Evolutionary conservation across 2,797 vertebrate genomes (phyloP), one percentile per base, ranked within the genome.

Genomic region (Sphaeramia orbicularis): DNA sequence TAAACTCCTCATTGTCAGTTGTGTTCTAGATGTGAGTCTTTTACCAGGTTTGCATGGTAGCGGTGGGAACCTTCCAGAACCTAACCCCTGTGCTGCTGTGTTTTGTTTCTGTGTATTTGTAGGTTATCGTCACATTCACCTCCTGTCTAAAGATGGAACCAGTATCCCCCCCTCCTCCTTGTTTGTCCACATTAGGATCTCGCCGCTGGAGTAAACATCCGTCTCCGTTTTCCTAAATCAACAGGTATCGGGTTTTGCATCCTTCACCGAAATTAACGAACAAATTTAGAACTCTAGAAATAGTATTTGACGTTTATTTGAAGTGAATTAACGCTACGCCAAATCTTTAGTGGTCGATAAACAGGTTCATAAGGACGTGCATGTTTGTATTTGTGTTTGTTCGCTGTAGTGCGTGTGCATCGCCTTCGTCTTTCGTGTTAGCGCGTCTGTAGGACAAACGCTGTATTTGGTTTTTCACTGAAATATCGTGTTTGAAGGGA

Each of bases 41-140:
- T n/a, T n/a, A n/a, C n/a, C n/a, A n/a, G n/a, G n/a, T n/a, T n/a
- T n/a, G n/a, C n/a, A n/a, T n/a, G n/a, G n/a, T n/a, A n/a, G n/a
- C n/a, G n/a, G n/a, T n/a, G n/a, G n/a, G n/a, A n/a, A n/a, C n/a
- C n/a, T n/a, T n/a, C n/a, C n/a, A n/a, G n/a, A n/a, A n/a, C n/a
- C n/a, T n/a, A n/a, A n/a, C n/a, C n/a, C n/a, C n/a, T n/a, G n/a
- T n/a, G 1, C 1, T 13, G n/a, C n/a, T n/a, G n/a, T n/a, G n/a
- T n/a, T n/a, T 7, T 67, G 36, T 1, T 24, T 42, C 51, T 53
- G 4, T 50, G 3, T 81, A 30, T 78, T 24, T 11, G 10, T 74
- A 97, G 96, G 96, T 65, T 97, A 96, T 81, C 95, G 96, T 69
- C 96, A 97, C 71, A 93, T 97, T 61, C 93, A 96, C 73, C 93